phyloP scores from a whole-genome alignment of 2,797 vertebrate species.

The Pangasius sanitwongsei region DNA sequence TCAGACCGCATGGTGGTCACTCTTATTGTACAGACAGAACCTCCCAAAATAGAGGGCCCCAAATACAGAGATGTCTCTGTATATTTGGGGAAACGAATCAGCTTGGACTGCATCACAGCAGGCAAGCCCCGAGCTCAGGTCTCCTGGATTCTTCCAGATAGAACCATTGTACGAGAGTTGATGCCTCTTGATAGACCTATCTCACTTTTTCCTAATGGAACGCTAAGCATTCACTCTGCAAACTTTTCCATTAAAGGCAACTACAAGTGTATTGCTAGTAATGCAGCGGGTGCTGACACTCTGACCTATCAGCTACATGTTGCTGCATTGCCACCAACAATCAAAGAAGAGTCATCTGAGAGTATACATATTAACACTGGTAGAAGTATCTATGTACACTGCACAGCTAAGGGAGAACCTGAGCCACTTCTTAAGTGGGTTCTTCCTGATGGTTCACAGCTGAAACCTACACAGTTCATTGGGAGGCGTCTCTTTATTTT shows the following conservation, averaged over 20 bases:
- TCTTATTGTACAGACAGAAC: conserved; percentile 74
- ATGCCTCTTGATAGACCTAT: conserved; percentile 58
- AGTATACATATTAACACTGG: conserved; percentile 69
- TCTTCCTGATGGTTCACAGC: conserved; percentile 69
- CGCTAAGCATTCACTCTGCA: conserved; percentile 71
- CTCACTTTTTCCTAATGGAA: conserved; percentile 76
- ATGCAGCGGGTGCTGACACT: conserved; percentile 81
- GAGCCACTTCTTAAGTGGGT: conserved; percentile 74
- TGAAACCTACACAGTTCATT: conserved; percentile 78
- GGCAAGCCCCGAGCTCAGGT: conserved; percentile 78
- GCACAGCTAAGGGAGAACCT: conserved; percentile 77
- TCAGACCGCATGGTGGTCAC: conserved; percentile 77
- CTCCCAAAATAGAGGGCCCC: conserved; percentile 71
- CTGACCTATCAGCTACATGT: conserved; percentile 77
- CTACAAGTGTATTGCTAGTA: conserved; percentile 83
- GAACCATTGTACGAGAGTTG: conserved; percentile 71
- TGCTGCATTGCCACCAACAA: conserved; percentile 75
- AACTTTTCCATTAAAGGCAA: conserved; percentile 79
- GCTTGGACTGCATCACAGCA: conserved; percentile 72
- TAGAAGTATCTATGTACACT: conserved; percentile 73
- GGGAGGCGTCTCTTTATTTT: conserved; percentile 77
- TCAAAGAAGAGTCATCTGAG: conserved; percentile 68
- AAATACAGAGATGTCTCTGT: conserved; percentile 66
- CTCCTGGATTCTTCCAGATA: conserved; percentile 82
- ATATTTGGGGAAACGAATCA: conserved; percentile 70